Conservation (phyloP, 2,797 vertebrate genomes). For the Anguilla obscura region DNA sequence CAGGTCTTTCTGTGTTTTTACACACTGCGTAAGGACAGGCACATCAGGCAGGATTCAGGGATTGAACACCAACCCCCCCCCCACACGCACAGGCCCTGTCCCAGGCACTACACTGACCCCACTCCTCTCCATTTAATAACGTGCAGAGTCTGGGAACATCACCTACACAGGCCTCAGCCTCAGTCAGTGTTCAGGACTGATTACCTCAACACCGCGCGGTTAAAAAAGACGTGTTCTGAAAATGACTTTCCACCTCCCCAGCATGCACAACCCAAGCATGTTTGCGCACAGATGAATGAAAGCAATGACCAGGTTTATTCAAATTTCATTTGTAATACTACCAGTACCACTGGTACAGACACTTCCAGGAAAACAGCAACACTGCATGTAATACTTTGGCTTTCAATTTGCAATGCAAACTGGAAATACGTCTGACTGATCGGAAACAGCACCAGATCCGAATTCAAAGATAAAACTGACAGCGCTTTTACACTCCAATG, state of each 20-base stretch:
- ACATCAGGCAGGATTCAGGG: not conserved
- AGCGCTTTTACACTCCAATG: not conserved
- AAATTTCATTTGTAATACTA: conserved; percentile 35
- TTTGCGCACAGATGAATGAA: conserved; percentile 46
- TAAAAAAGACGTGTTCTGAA: conserved; percentile 37
- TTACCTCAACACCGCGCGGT: conserved; percentile 39
- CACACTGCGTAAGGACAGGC: not conserved
- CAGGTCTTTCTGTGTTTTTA: conserved; percentile 62
- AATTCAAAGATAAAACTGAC: not conserved
- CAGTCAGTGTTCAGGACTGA: conserved; percentile 55
- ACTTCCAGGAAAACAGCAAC: not conserved
- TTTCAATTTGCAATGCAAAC: not conserved
- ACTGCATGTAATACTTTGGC: not conserved
- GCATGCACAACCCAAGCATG: conserved; percentile 7
- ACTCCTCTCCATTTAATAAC: conserved; percentile 54
- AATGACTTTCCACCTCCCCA: conserved; percentile 28
- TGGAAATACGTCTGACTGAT: not conserved
- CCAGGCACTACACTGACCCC: conserved; percentile 2
- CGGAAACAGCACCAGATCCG: not conserved
- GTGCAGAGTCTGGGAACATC: conserved; percentile 54
- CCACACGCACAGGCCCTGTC: not conserved
- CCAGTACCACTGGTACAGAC: conserved; percentile 7
- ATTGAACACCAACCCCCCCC: no score
- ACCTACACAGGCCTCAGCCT: conserved; percentile 47
- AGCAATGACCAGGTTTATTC: conserved; percentile 23